Evolutionary conservation across 2,113 vertebrate genomes (phyloP).

Genomic region (Tychaedon coryphoeus): DNA sequence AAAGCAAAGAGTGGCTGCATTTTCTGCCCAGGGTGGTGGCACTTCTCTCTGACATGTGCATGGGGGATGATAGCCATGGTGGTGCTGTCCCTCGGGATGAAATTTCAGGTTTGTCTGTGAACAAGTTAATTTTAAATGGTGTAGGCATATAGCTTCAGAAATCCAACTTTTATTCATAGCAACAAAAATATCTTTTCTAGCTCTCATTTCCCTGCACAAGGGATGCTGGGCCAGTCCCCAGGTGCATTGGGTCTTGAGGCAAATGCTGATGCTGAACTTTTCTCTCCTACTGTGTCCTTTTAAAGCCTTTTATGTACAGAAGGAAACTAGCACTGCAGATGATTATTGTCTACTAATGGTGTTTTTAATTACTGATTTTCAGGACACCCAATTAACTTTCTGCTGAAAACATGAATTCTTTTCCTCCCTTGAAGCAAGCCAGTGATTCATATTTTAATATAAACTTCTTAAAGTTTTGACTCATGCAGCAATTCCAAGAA

Average conservation of each 20-base stretch:
- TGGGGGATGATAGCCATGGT: accelerated
- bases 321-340: not conserved
- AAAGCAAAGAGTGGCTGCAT: not conserved
- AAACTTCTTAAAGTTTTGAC: not conserved
- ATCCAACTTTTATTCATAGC: not conserved
- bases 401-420: conserved; percentile 1
- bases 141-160: not conserved
- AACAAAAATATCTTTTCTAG: not conserved
- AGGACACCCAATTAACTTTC: conserved; percentile 9
- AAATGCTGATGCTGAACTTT: conserved; percentile 34
- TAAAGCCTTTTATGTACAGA: not conserved
- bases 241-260: not conserved
- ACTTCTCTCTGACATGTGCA: not conserved
- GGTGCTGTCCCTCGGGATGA: not conserved
- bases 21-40: not conserved
- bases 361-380: conserved; percentile 35
- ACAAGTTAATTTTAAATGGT: not conserved
- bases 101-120: not conserved
- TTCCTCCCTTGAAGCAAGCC: not conserved
- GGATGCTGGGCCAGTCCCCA: not conserved
- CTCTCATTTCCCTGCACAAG: not conserved
- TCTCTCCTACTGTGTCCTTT: not conserved
- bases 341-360: conserved; percentile 14
- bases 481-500: not conserved
- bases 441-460: not conserved